Evolutionary conservation across 2,888 invertebrate species (phyloP).

Genomic region (Caenorhabditis drosophilae): DNA sequence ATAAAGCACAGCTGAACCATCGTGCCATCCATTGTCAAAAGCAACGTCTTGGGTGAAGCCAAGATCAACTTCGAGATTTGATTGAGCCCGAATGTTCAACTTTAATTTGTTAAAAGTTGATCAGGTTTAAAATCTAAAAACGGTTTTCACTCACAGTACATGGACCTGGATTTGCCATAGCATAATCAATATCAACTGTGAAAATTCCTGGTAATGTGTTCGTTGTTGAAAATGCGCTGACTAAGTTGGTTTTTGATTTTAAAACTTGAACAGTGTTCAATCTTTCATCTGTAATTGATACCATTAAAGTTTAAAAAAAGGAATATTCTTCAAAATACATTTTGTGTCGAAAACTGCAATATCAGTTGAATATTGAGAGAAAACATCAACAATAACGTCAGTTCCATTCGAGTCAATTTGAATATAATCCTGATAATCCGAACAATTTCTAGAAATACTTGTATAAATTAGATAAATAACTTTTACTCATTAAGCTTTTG

Average conservation of each 20-base stretch:
- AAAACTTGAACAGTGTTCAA: slow-evolving; percentile 19
- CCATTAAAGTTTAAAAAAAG: background rate
- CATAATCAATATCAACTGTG: slow-evolving; percentile 35
- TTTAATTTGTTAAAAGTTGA: slow-evolving; percentile 6
- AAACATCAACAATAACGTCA: slow-evolving; percentile 44
- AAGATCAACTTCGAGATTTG: slow-evolving; percentile 31
- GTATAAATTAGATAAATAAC: background rate
- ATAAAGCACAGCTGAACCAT: slow-evolving; percentile 37
- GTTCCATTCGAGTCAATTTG: slow-evolving; percentile 47
- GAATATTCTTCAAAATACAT: slow-evolving; percentile 5
- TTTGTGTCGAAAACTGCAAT: slow-evolving; percentile 19
- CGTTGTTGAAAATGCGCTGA: slow-evolving; percentile 31
- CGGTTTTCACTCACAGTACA: slow-evolving; percentile 36
- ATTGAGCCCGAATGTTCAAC: slow-evolving; percentile 37
- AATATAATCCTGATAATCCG: slow-evolving; percentile 44
- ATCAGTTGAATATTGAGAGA: slow-evolving; percentile 19
- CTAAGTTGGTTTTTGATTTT: slow-evolving; percentile 42
- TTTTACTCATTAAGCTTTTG: background rate
- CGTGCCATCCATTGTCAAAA: slow-evolving; percentile 38
- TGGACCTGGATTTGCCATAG: slow-evolving; percentile 18
- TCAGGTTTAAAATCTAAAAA: background rate
- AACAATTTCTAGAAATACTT: slow-evolving; percentile 38
- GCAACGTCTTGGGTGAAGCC: slow-evolving; percentile 50
- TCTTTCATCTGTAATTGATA: slow-evolving; percentile 22
- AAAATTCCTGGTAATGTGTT: slow-evolving; percentile 42